phyloP scores from a whole-genome alignment of 2,797 vertebrate species.

The Microcaecilia unicolor region DNA sequence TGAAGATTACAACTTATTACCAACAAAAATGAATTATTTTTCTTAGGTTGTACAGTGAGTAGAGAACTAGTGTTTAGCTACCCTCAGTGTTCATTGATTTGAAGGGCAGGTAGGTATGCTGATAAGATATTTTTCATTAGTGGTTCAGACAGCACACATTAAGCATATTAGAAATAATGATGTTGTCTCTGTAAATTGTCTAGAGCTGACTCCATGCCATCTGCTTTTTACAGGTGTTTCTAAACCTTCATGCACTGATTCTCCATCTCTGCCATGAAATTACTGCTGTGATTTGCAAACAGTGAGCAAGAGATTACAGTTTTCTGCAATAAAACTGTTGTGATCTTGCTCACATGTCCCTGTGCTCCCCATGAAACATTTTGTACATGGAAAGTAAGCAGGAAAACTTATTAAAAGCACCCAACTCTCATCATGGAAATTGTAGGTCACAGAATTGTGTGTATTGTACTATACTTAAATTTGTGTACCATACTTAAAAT shows the following conservation, averaged over 20 bases:
- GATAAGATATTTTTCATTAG: neutral
- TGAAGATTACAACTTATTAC: too few relatives aligned
- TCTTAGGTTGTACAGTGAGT: too few relatives aligned
- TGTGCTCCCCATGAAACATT: neutral
- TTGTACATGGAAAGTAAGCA: conserved; percentile 1
- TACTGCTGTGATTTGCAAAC: neutral
- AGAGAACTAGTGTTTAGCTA: too few relatives aligned
- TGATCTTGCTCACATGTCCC: neutral
- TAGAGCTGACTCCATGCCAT: neutral
- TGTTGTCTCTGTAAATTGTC: neutral
- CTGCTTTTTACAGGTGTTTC: neutral
- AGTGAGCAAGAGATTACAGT: neutral
- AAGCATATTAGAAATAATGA: neutral
- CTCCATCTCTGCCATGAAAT: neutral
- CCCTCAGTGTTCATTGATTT: too few relatives aligned
- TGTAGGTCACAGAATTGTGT: too few relatives aligned
- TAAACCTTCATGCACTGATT: neutral
- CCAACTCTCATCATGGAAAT: too few relatives aligned
- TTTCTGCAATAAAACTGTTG: neutral
- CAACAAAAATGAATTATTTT: too few relatives aligned
- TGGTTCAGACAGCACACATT: neutral
- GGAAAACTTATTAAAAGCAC: too few relatives aligned
- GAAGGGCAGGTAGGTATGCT: too few relatives aligned
- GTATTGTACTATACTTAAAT: too few relatives aligned
- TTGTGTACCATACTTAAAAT: too few relatives aligned